Evolutionary conservation across 2,113 vertebrate species (phyloP).

Genomic region (Plotosus lineatus): DNA sequence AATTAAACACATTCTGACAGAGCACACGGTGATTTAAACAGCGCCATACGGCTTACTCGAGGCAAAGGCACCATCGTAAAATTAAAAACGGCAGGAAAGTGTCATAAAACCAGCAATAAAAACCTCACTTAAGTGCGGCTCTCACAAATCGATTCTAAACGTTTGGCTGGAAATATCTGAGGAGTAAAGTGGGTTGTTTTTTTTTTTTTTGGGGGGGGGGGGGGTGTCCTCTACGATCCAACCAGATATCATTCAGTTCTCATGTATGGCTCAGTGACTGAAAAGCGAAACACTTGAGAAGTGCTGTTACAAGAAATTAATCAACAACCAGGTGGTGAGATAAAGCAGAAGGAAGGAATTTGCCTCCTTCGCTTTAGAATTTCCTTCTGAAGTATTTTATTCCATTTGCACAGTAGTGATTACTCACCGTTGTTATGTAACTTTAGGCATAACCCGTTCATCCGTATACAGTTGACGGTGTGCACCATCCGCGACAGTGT

Average conservation of each 20-base stretch:
- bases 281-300: not conserved
- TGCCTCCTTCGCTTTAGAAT: too few relatives aligned
- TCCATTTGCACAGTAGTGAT: not conserved
- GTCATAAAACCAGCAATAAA: not conserved
- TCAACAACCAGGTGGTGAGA: not conserved
- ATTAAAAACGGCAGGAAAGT: not conserved
- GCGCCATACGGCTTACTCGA: not conserved
- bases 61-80: not conserved
- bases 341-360: too few relatives aligned
- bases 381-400: too few relatives aligned
- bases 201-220: too few relatives aligned
- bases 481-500: not conserved
- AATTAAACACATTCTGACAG: slow-evolving; percentile 20
- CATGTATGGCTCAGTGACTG: not conserved
- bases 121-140: not conserved
- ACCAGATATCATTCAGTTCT: not conserved
- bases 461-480: not conserved
- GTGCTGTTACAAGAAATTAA: not conserved
- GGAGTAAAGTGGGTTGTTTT: too few relatives aligned
- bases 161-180: not conserved
- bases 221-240: not conserved
- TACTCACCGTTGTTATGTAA: not conserved
- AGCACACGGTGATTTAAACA: not conserved
- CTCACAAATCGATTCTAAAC: not conserved
- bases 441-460: not conserved